phyloP scores from a whole-genome alignment of 2,797 vertebrate genomes.

The Steatocranus sp. region DNA sequence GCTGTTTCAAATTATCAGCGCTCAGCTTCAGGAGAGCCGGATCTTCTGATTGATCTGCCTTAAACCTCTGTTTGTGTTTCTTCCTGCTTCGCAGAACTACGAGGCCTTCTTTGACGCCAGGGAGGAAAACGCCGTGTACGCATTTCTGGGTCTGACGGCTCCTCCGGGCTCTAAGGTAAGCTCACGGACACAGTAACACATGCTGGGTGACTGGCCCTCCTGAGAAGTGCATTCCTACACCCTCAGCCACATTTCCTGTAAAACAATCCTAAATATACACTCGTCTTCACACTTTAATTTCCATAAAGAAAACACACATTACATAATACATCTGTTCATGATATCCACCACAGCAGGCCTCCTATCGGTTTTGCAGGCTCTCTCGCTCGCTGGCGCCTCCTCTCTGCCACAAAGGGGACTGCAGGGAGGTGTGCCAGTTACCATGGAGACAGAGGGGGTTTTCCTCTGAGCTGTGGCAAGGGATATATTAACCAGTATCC shows the following conservation, averaged over 20 bases:
- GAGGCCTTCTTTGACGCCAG: constrained; percentile 93
- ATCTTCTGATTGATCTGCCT: not conserved
- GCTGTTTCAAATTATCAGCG: constrained; percentile 15
- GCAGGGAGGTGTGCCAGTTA: constrained; percentile 61
- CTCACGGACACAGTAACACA: not conserved
- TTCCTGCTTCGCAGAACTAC: constrained; percentile 80
- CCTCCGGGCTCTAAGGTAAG: constrained; percentile 95
- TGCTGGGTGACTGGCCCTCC: not conserved
- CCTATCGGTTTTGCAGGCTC: not conserved
- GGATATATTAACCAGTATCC: constrained; percentile 39
- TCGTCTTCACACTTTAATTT: constrained; percentile 1
- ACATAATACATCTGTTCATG: constrained; percentile 52
- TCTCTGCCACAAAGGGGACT: constrained; percentile 34
- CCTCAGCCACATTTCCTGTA: not conserved
- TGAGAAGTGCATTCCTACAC: not conserved
- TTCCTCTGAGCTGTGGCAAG: constrained; percentile 33
- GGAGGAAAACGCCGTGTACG: constrained; percentile 93
- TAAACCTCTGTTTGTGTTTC: not conserved
- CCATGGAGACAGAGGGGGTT: constrained; percentile 62
- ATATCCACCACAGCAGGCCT: constrained; percentile 20
- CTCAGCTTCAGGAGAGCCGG: not conserved
- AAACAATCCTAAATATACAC: constrained; percentile 10
- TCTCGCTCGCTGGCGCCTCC: constrained; percentile 52
- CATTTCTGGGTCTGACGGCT: constrained; percentile 91
- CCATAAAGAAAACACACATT: constrained; percentile 40